Base-by-base conservation (phyloP, 2,797 vertebrate species). In the Sebastes paucispinis region DNA sequence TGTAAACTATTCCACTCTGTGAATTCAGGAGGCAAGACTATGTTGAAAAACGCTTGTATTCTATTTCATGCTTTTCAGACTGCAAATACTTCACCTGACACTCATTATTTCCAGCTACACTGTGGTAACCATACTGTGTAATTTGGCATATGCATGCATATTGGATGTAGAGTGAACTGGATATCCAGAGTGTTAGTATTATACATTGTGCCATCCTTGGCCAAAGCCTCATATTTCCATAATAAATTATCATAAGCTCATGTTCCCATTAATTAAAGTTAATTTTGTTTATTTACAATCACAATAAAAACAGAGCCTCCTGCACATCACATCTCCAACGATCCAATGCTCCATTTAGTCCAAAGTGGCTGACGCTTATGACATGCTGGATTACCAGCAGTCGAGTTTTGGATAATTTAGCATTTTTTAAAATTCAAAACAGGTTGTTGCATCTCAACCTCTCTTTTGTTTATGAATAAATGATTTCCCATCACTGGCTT, bases 381-480 rank as follows among this genome's bases (percentile, higher is more conserved):
- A 88, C 82, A 74, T 77, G 74, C 58, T 84, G 79, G 84, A 87
- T 91, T 69, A 81, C 39, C 71, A 79, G 75, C 39, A 50, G 75
- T 34, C 20, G 55, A 72, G 72, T 39, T 91, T 90, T 71, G 27
- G 85, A 73, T 89, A 69, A 89, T 89, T 86, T 85, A 67, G 55
- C 69, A 43, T 22, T 84, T 85, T 89, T 82, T 24, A 73, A 80
- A 79, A 91, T 92, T 90, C 83, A 63, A 77, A 88, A 88, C 86
- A 90, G 86, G 87, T 88, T 86, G 79, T 87, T 90, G 64, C 67
- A 81, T 85, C 83, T 86, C 85, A 82, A 86, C 60, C 57, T 70
- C 52, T 75, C 59, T 80, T 89, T 90, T 89, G 86, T 91, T 92
- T 88, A 85, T 89, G 87, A 91, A 89, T 90, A 89, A 89, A 89